Percentiles rank a stretch among this genome's conserved stretches.
These are phyloP conservation scores for Lacanobia wlatinum DNA, from an alignment of 2,888 invertebrate species.

Conservation along the genomic window DNA sequence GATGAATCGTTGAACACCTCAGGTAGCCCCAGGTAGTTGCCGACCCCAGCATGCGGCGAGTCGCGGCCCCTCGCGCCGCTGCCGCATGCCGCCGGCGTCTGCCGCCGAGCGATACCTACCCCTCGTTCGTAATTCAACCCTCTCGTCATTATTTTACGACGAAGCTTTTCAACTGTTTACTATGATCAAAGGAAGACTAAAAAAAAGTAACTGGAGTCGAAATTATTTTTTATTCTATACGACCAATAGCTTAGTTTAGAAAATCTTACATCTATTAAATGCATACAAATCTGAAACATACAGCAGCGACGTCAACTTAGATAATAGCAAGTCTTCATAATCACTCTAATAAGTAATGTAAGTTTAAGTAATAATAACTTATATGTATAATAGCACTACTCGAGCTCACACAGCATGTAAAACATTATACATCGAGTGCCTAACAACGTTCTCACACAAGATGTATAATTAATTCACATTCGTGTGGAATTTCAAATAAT, in stretches of 20 bases:
- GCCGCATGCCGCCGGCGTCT: too few relatives aligned
- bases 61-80: neutral
- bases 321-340: conserved; percentile 6
- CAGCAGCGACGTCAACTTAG: conserved; percentile 26
- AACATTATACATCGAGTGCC: neutral
- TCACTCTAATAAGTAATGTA: neutral
- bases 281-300: conserved; percentile 55
- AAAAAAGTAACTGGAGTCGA: conserved; percentile 27
- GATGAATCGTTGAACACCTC: neutral
- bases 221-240: conserved; percentile 53
- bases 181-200: conserved; percentile 11
- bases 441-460: neutral
- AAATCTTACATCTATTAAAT: conserved; percentile 59
- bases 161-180: conserved; percentile 11
- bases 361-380: conserved; percentile 4
- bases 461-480: neutral
- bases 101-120: neutral
- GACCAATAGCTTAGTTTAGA: conserved; percentile 47
- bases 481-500: conserved; percentile 1
- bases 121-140: conserved; percentile 34
- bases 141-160: conserved; percentile 11
- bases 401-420: conserved; percentile 5
- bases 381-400: conserved; percentile 9
- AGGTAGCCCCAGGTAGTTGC: too few relatives aligned
- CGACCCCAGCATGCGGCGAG: too few relatives aligned